A percentile compares a stretch with the other conserved stretches of the same genome.
Conservation (phyloP, 2,888 invertebrate species). For the Drosophila phalerata region DNA sequence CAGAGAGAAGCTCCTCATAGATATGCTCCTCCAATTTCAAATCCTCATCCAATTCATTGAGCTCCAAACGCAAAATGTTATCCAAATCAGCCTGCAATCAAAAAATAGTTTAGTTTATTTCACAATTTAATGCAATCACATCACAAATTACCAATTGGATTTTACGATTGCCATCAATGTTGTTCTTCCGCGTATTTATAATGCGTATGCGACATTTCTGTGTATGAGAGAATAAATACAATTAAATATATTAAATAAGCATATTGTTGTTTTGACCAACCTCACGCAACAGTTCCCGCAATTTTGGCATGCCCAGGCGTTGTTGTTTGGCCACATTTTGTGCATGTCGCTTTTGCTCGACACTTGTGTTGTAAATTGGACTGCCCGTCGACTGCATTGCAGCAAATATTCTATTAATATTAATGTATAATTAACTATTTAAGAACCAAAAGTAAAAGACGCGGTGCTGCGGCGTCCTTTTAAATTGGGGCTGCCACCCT, state of each 20-base stretch:
- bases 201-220: conserved; percentile 83
- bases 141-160: conserved; percentile 39
- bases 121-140: background rate
- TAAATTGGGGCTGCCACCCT: too few relatives aligned
- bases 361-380: conserved; percentile 76
- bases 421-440: background rate
- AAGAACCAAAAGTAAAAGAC: conserved; percentile 20
- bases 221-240: background rate
- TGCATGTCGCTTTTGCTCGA: conserved; percentile 79
- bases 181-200: conserved; percentile 72
- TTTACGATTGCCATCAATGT: conserved; percentile 64
- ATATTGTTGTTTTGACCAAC: conserved; percentile 47
- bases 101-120: background rate
- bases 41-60: conserved; percentile 81
- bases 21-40: conserved; percentile 80
- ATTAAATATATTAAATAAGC: background rate
- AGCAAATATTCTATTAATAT: background rate
- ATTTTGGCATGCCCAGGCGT: conserved; percentile 78
- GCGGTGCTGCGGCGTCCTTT: too few relatives aligned
- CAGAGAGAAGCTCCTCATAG: conserved; percentile 79
- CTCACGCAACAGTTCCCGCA: conserved; percentile 82
- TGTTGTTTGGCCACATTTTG: conserved; percentile 76
- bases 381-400: conserved; percentile 60
- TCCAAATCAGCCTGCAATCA: conserved; percentile 58
- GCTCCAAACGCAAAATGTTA: conserved; percentile 78